A percentile compares a stretch with the other conserved stretches of the same genome.
Conservation (phyloP, 92 coral and sea anemone genomes). For the Phenganax stokvisi region DNA sequence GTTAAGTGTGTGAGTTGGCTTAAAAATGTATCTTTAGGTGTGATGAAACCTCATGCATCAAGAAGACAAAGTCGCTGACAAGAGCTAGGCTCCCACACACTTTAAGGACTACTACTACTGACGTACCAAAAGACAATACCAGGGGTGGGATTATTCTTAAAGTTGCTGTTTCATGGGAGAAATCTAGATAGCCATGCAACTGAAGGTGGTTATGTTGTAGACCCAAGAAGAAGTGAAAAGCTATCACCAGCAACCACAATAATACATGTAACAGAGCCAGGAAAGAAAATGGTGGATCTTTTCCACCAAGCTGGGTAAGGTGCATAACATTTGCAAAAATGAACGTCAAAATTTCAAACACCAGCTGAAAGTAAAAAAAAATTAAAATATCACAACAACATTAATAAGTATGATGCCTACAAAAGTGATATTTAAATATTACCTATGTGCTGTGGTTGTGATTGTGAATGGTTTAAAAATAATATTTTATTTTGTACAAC, state of each 20-base stretch:
- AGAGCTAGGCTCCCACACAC: too few species aligned
- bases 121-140: conserved; percentile 59
- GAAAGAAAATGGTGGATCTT: conserved; percentile 71
- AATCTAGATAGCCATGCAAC: conserved; percentile 65
- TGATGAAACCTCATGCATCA: too few species aligned
- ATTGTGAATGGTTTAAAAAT: too few species aligned
- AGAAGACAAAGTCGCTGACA: too few species aligned
- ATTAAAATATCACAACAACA: neutral
- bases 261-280: conserved; percentile 68
- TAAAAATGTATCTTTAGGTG: too few species aligned
- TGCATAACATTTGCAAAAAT: conserved; percentile 33
- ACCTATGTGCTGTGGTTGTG: too few species aligned
- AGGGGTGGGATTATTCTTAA: conserved; percentile 64
- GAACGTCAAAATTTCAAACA: conserved; percentile 42
- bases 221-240: conserved; percentile 61
- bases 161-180: conserved; percentile 72
- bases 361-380: conserved; percentile 14
- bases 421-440: too few species aligned
- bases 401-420: neutral
- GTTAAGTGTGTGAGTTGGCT: too few species aligned
- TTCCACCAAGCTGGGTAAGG: conserved; percentile 42
- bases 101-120: too few species aligned
- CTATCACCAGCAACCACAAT: conserved; percentile 65
- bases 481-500: too few species aligned
- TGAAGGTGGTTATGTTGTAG: conserved; percentile 62